phyloP scores from a whole-genome alignment of 1,140 invertebrate genomes.

The Drosophila oshimai region DNA sequence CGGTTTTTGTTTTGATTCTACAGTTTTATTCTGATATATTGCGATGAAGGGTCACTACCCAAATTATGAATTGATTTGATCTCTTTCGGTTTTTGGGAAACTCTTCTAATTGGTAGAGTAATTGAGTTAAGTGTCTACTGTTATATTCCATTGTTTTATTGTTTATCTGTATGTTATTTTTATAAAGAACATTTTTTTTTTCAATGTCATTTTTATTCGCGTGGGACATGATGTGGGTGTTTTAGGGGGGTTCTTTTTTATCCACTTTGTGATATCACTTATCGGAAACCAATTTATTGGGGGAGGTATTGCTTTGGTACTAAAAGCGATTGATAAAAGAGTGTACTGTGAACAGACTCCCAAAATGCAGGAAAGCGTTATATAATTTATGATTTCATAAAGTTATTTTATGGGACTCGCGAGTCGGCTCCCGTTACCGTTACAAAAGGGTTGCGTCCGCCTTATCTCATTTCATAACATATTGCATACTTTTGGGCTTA shows the following conservation, averaged over 20 bases:
- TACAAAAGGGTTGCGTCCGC: not conserved
- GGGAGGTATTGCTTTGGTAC: not conserved
- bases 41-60: not conserved
- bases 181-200: slow-evolving; percentile 6
- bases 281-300: slow-evolving; percentile 17
- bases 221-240: not conserved
- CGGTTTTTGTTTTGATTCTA: slow-evolving; percentile 67
- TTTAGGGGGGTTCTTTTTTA: slow-evolving; percentile 16
- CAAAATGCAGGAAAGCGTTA: not conserved
- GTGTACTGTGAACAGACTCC: not conserved
- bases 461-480: not conserved
- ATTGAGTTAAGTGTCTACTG: slow-evolving; percentile 8
- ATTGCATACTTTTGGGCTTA: slow-evolving; percentile 25
- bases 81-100: slow-evolving; percentile 6
- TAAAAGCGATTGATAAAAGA: not conserved
- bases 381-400: slow-evolving; percentile 11
- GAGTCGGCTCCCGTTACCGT: not conserved
- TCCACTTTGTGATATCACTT: slow-evolving; percentile 19
- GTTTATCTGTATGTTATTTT: slow-evolving; percentile 3
- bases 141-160: too few relatives aligned
- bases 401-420: not conserved
- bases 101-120: slow-evolving; percentile 23
- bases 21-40: slow-evolving; percentile 15
- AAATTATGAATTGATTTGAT: slow-evolving; percentile 4
- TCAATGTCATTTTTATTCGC: slow-evolving; percentile 8